Base-by-base conservation (phyloP, 1,140 invertebrate genomes). In the Amyelois transitella region DNA sequence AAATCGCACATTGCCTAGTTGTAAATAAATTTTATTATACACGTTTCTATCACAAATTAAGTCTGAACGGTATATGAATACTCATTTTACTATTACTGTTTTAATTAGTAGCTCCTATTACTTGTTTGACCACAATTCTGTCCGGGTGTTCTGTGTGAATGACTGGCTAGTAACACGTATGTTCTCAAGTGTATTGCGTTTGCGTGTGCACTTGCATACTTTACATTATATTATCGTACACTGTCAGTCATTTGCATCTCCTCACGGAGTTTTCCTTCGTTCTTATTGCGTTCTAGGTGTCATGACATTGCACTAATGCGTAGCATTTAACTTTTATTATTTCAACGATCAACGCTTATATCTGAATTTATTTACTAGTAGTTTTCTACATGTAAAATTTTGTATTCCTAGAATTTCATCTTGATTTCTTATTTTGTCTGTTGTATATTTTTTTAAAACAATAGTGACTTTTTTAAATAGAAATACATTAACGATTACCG, bases 131-230 rank as follows among this genome's bases (percentile, higher is more conserved):
- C 32, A 38, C 32, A 38, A 12, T 38, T 8, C 32, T 50, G 28
- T 50, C 56, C 38, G 48, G 38, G 47, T 50, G 57, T 53, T 59
- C 57, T 53, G 47, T 59, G 57, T 44, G 57, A 59, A 59, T 47
- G 38, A 44, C 19, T 53, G 20, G 6, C 3, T 6, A 48, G n/a
- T 1, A 4, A 20, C 10, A 20, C 19, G 3, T 45, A 45, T 18
- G 19, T 5, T 20, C 20, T 21, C 7, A 12, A 21, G 45, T n/a
- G 19, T 21, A 21, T 17, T 20, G 32, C n/a, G n/a, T 38, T 2
- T 14, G 32, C 45, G 20, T 48, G 12, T 18, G 18, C 18, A 20
- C 44, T n/a, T 38, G 14, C 5, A 17, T 43, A 45, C 19, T 48
- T 21, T 48, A 21, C 18, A 38, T 48, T 3, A 21, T 12, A 48